phyloP scores from a whole-genome alignment of 2,797 vertebrate genomes.

The Sebastes jordani region DNA sequence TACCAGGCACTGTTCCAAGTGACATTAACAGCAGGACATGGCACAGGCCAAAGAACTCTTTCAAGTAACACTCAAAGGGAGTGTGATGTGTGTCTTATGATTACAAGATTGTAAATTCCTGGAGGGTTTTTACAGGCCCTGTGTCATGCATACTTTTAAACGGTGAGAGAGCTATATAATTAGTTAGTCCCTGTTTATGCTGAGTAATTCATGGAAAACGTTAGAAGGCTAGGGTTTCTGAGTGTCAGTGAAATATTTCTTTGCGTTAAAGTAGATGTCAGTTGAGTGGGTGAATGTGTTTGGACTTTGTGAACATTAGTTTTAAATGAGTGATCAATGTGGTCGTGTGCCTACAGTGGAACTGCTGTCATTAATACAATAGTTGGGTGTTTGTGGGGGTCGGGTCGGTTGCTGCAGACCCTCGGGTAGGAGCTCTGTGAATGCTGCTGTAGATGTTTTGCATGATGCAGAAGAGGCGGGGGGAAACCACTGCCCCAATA shows the following conservation, averaged over 20 bases:
- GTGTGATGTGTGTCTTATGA: constrained; percentile 20
- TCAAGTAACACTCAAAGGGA: not conserved
- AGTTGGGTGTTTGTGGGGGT: constrained; percentile 18
- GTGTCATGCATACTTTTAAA: not conserved
- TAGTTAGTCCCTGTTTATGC: not conserved
- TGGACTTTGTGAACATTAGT: not conserved
- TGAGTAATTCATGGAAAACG: not conserved
- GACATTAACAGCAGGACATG: not conserved
- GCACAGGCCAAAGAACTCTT: not conserved
- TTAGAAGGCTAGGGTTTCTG: not conserved
- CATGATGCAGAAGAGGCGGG: constrained; percentile 36
- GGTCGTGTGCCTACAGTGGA: not conserved
- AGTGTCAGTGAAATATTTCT: not conserved
- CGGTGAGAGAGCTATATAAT: not conserved
- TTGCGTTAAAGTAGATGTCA: not conserved
- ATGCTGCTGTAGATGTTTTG: constrained; percentile 47
- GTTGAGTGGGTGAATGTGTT: not conserved
- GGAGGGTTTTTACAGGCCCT: not conserved
- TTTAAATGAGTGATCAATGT: constrained; percentile 1
- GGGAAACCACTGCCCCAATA: constrained; percentile 20
- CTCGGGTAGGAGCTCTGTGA: not conserved
- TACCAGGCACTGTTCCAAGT: not conserved
- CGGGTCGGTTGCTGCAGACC: not conserved
- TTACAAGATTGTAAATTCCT: constrained; percentile 17
- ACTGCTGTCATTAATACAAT: not conserved